Evolutionary conservation across 1,140 invertebrate genomes (phyloP).

Genomic region (Solen grandis): DNA sequence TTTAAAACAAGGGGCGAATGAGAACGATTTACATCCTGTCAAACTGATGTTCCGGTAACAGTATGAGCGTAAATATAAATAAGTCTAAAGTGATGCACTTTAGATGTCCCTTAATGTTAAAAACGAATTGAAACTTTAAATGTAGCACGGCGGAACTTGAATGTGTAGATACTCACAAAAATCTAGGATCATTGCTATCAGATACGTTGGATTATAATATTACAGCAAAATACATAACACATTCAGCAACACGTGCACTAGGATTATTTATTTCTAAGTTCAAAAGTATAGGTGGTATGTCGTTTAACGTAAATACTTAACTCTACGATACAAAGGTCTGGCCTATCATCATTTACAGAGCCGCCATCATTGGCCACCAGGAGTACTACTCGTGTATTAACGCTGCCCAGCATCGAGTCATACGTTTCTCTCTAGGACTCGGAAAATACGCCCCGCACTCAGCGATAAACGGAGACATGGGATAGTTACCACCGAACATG

Average conservation of each 20-base stretch:
- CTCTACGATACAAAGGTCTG: constrained; percentile 34
- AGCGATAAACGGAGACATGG: constrained; percentile 34
- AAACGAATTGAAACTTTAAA: constrained; percentile 3
- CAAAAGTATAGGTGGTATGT: neutral
- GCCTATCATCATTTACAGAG: constrained; percentile 23
- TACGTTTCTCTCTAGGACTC: constrained; percentile 19
- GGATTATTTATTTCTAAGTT: constrained; percentile 15
- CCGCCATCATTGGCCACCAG: constrained; percentile 4
- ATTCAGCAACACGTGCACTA: constrained; percentile 10
- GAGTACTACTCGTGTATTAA: constrained; percentile 17
- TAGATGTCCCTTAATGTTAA: neutral
- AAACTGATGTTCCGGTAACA: no score
- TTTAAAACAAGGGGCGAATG: neutral
- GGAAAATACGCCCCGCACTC: constrained; percentile 30
- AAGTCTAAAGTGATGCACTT: no score
- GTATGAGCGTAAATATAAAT: no score
- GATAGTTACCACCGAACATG: constrained; percentile 8
- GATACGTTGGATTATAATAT: neutral
- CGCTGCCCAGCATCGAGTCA: constrained; percentile 21
- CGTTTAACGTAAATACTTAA: constrained; percentile 8
- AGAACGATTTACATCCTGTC: neutral
- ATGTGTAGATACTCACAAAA: neutral
- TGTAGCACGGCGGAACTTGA: neutral
- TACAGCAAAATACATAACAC: constrained; percentile 6
- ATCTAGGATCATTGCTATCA: neutral